Base-by-base conservation (phyloP, 2,113 vertebrate genomes). In the Trochalopteron elliotii region DNA sequence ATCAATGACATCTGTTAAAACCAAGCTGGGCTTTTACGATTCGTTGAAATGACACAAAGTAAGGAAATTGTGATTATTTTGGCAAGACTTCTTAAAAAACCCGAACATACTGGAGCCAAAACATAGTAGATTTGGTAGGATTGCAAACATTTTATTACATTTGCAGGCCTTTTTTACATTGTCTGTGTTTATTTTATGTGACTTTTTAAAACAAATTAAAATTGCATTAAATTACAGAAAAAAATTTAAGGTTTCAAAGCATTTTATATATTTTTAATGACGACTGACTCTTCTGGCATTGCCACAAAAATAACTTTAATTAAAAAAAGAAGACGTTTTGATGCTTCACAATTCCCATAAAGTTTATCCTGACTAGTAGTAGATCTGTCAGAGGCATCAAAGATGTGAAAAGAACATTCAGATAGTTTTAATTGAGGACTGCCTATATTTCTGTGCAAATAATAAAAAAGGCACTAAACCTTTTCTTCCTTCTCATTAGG, bases 31-130 rank as follows among this genome's bases (percentile, higher is more conserved):
- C 28, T 93, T 95, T 96, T 95, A 94, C 1, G 18, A 82, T 52
- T 61, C 1, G 0, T 78, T 91, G 85, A 93, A 93, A 94, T 86
- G 87, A 95, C 90, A 87, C 59, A 28, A 85, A 92, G 90, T 83
- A 68, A 84, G 65, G 76, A 94, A 94, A 75, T 83, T 28, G 72
- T 94, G 93, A 92, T 96, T 96, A 77, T 88, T 93, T 95, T 97
- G 96, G 96, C 93, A 90, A 59, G 40, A 72, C 50, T 96, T 93
- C 94, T 89, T 86, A 55, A 52, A 90, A 23, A 2, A 0, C 7
- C 10, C 10, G 2, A 47, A 47, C 24, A 33, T 63, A 35, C 40
- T 70, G 52, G 53, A 89, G 83, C 61, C 65, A 77, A 84, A 83
- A 87, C 8, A 37, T 16, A 60, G 65, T 37, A 35, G 69, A 50